Base-by-base conservation (phyloP, 1,140 invertebrate species). In the Macrosteles quadrilineatus region DNA sequence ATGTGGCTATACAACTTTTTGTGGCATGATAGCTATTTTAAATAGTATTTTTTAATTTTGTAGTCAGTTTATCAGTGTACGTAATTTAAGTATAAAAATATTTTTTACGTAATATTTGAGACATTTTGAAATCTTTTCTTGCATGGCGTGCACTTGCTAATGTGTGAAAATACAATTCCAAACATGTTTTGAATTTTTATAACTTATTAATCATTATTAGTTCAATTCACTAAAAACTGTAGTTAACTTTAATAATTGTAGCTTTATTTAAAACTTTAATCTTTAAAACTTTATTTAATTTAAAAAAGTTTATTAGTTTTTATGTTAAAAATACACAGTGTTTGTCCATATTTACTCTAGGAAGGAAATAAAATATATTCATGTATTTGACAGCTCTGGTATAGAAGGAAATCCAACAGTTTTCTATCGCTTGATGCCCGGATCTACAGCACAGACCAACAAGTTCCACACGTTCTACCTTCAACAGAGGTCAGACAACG, bases 341-440 rank as follows among this genome's bases (percentile, higher is more conserved):
- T 66, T 27, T 45, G n/a, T 57, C n/a, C n/a, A n/a, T n/a, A n/a
- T n/a, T n/a, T n/a, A n/a, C n/a, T n/a, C n/a, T n/a, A n/a, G n/a
- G n/a, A n/a, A n/a, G n/a, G n/a, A n/a, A n/a, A n/a, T n/a, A n/a
- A n/a, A n/a, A n/a, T n/a, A n/a, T n/a, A n/a, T n/a, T n/a, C n/a
- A n/a, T n/a, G n/a, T 53, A 68, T 73, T 67, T 85, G 76, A 79
- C 81, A 96, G 94, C 84, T 97, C 95, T 80, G 95, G 95, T 67
- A 97, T 97, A 79, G 93, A 96, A 81, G 93, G 94, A 80, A 97
- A 96, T 83, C 95, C 95, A 29, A 95, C 92, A 71, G 94, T 97
- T 71, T 97, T 95, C 86, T 97, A 97, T 82, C 91, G 90, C 62
- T 83, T 97, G 79, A 97, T 97, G 89, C 93, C 93, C 67, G 94